Conservation (phyloP, 2,888 invertebrate species). For the Heliconius cydno region DNA sequence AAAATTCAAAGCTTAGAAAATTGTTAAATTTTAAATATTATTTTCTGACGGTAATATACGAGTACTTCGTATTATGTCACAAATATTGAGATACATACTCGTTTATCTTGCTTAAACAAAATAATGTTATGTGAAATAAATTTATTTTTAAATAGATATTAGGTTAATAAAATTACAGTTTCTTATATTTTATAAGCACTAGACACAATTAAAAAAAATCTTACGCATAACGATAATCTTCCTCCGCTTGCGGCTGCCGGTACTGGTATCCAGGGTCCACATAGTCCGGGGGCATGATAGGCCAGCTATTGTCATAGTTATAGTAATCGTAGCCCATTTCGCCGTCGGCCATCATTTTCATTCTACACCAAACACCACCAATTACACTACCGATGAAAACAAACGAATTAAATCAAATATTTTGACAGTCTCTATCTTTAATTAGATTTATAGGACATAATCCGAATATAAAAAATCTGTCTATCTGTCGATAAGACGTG, state of each 20-base stretch:
- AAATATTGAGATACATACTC: too few species aligned
- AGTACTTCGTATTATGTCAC: too few species aligned
- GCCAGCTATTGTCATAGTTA: constrained; percentile 86
- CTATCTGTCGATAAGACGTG: constrained; percentile 52
- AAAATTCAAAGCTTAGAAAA: background rate
- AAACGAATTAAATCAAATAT: constrained; percentile 34
- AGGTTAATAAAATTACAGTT: background rate
- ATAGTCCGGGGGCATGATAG: constrained; percentile 88
- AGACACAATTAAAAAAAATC: constrained; percentile 51
- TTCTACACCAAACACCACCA: constrained; percentile 58
- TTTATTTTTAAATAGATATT: background rate
- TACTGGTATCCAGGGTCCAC: constrained; percentile 74
- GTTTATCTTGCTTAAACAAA: background rate
- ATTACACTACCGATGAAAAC: background rate
- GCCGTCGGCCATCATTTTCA: constrained; percentile 84
- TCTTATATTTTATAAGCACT: background rate
- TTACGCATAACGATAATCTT: constrained; percentile 88
- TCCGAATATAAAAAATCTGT: constrained; percentile 54
- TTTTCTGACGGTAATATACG: background rate
- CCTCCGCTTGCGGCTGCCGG: constrained; percentile 79
- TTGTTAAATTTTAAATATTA: too few species aligned
- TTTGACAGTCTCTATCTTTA: constrained; percentile 46
- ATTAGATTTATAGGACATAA: constrained; percentile 47
- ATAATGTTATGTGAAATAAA: too few species aligned
- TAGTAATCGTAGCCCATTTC: constrained; percentile 83